Conservation (phyloP, 2,113 vertebrate genomes). For the Phoxinus phoxinus region DNA sequence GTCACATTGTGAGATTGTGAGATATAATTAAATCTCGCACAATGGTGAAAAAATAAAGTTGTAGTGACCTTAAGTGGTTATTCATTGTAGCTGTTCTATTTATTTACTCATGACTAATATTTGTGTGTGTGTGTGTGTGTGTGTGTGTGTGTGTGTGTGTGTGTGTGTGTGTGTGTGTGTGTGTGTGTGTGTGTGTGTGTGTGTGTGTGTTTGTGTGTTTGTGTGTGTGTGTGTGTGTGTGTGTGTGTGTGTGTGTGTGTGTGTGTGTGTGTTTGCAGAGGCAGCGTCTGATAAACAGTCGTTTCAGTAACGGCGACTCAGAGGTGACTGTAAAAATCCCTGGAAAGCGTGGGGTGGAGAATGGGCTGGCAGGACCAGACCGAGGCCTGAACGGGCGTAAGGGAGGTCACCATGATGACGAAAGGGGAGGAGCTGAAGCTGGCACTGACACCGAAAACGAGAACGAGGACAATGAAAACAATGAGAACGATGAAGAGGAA, state of each 20-base stretch:
- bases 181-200: no score
- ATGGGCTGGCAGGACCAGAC: constrained; percentile 83
- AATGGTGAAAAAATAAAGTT: background rate
- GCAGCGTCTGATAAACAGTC: constrained; percentile 90
- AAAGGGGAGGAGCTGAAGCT: constrained; percentile 69
- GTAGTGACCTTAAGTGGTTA: background rate
- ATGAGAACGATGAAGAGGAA: constrained; percentile 89
- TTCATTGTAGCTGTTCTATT: background rate
- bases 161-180: no score
- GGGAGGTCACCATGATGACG: constrained; percentile 70
- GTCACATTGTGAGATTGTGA: background rate
- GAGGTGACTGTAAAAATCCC: constrained; percentile 87
- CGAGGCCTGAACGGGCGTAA: constrained; percentile 67
- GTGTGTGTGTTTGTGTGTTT: no score
- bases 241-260: background rate
- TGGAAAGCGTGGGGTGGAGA: constrained; percentile 83
- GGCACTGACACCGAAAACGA: constrained; percentile 87
- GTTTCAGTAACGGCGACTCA: constrained; percentile 88
- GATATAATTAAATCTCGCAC: background rate
- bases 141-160: no score
- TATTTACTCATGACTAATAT: background rate
- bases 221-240: no score
- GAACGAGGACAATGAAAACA: constrained; percentile 87
- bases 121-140: no score
- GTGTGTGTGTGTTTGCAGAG: constrained; percentile 76